A percentile compares a stretch with the other conserved stretches of the same genome.
phyloP scores from a whole-genome alignment of 2,888 invertebrate genomes.

The Junonia oenone region DNA sequence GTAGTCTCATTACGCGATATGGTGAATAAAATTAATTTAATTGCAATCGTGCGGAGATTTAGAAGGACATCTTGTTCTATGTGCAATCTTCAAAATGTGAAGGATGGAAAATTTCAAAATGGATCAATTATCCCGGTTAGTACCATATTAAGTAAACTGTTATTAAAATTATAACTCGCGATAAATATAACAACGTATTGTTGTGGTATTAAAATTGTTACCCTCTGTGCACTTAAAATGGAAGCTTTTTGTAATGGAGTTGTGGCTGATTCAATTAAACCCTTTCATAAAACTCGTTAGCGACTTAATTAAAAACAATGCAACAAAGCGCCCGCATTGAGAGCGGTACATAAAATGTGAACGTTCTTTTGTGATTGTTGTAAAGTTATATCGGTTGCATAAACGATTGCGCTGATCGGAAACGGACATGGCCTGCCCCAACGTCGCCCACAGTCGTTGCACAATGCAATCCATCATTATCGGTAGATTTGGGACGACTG shows the following conservation, averaged over 20 bases:
- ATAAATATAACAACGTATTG: background rate
- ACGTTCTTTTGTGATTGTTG: constrained; percentile 22
- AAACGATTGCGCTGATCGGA: constrained; percentile 57
- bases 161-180: background rate
- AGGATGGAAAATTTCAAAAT: constrained; percentile 33
- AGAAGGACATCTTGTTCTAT: constrained; percentile 28
- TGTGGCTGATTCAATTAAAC: constrained; percentile 10
- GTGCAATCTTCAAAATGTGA: constrained; percentile 40
- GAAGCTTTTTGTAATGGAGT: constrained; percentile 5
- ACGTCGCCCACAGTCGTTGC: constrained; percentile 57
- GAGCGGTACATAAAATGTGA: constrained; percentile 18
- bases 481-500: constrained; percentile 57
- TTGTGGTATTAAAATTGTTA: background rate
- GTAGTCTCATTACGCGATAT: constrained; percentile 29
- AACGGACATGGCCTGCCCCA: constrained; percentile 72
- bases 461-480: constrained; percentile 63
- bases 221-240: background rate
- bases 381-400: constrained; percentile 51
- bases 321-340: constrained; percentile 23
- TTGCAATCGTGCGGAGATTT: constrained; percentile 24
- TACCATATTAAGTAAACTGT: constrained; percentile 6
- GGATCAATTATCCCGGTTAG: constrained; percentile 35
- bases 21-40: constrained; percentile 28
- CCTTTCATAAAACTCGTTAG: constrained; percentile 15
- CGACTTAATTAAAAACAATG: constrained; percentile 16